Percentiles rank a stretch among this genome's conserved stretches.
phyloP scores from a whole-genome alignment of 2,113 vertebrate species.

The Megaceryle maxima region DNA sequence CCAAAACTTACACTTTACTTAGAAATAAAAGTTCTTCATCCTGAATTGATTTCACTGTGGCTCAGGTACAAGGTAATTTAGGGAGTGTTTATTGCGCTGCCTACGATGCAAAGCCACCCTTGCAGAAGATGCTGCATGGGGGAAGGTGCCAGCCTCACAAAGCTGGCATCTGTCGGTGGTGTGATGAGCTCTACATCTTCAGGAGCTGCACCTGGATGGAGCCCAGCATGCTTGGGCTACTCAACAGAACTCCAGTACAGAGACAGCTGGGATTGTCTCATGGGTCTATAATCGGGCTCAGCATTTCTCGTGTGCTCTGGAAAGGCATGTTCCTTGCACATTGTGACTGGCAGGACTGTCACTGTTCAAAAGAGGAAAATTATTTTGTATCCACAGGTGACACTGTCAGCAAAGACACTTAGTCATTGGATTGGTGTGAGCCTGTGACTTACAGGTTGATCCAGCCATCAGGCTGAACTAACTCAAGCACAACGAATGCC shows the following conservation, averaged over 20 bases:
- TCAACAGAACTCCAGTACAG: background rate
- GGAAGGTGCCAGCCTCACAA: background rate
- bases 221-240: background rate
- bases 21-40: background rate
- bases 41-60: background rate
- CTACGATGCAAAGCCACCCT: background rate
- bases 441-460: background rate
- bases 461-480: background rate
- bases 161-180: background rate
- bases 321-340: background rate
- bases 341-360: background rate
- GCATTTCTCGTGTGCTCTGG: background rate
- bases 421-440: background rate
- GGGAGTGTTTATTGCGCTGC: background rate
- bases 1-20: slow-evolving; percentile 18
- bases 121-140: background rate
- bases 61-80: background rate
- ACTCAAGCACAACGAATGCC: background rate
- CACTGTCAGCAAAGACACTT: background rate
- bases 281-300: background rate
- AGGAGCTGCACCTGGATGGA: background rate
- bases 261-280: background rate
- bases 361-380: background rate
- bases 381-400: background rate
- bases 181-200: background rate